Percentiles rank a stretch among this genome's conserved stretches.
Evolutionary conservation across 2,113 vertebrate genomes (phyloP).

Genomic region (Gymnogyps californianus): DNA sequence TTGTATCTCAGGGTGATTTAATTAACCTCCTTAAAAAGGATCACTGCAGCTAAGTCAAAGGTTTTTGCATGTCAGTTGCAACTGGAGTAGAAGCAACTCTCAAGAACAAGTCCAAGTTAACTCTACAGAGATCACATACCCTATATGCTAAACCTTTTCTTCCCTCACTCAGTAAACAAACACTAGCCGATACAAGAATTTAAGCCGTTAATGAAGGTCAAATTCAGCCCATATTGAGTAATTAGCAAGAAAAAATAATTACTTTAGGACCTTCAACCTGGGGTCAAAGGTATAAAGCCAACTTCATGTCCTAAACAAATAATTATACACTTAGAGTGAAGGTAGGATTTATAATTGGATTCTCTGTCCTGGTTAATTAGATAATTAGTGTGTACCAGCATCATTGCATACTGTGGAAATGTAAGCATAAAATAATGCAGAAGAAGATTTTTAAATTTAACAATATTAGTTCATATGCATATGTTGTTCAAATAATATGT

Average conservation of each 20-base stretch:
- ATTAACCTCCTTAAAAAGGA: background rate
- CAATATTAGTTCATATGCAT: background rate
- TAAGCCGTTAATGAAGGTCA: conserved; percentile 54
- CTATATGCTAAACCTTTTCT: background rate
- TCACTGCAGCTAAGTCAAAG: background rate
- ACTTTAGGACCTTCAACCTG: conserved; percentile 39
- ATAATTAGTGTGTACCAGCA: conserved; percentile 56
- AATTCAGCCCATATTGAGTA: conserved; percentile 45
- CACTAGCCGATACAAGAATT: background rate
- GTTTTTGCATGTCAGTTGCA: background rate
- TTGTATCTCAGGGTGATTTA: background rate
- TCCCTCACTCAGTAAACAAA: background rate
- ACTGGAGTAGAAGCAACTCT: background rate
- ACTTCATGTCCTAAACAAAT: conserved; percentile 46
- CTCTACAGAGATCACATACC: background rate
- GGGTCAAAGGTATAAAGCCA: conserved; percentile 64
- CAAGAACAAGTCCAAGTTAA: background rate
- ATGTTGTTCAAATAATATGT: background rate
- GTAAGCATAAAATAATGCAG: background rate
- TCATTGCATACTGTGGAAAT: conserved; percentile 17
- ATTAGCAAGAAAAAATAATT: conserved; percentile 68
- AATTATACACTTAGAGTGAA: conserved; percentile 42
- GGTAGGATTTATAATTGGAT: conserved; percentile 62
- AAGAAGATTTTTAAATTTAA: conserved; percentile 8
- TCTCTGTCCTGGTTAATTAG: conserved; percentile 66